Conservation (phyloP, 2,888 invertebrate species). For the Coelinius sp. region DNA sequence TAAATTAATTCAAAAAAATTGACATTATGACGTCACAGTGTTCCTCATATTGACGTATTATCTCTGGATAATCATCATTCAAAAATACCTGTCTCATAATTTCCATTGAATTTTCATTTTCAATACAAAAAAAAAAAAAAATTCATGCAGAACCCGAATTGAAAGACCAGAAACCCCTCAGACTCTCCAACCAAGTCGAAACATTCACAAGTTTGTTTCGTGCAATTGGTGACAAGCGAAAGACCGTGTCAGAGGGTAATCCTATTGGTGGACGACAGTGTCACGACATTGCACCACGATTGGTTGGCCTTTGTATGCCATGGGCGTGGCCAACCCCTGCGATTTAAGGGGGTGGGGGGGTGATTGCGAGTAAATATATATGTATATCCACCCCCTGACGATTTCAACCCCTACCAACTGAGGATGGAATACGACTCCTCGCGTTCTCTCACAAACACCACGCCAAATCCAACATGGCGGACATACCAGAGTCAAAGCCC, state of each 20-base stretch:
- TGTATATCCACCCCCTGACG: constrained; percentile 22
- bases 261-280: constrained; percentile 70
- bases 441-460: constrained; percentile 27
- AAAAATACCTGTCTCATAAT: too few relatives aligned
- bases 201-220: constrained; percentile 24
- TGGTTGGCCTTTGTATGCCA: constrained; percentile 57
- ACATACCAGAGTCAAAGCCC: constrained; percentile 41
- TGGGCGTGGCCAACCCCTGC: constrained; percentile 61
- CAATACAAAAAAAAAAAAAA: not conserved
- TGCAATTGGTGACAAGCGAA: constrained; percentile 66
- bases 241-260: constrained; percentile 71
- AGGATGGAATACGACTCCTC: constrained; percentile 41
- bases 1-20: too few relatives aligned
- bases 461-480: constrained; percentile 64
- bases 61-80: too few relatives aligned
- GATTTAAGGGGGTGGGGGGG: constrained; percentile 12
- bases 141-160: not conserved
- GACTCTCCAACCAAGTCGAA: not conserved
- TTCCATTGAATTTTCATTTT: too few relatives aligned
- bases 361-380: constrained; percentile 5
- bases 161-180: not conserved
- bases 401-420: constrained; percentile 26
- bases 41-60: too few relatives aligned
- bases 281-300: constrained; percentile 67
- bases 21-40: too few relatives aligned